These are phyloP conservation scores for Euplagia quadripunctaria DNA, from an alignment of 2,888 invertebrate genomes.

Conservation along the genomic window DNA sequence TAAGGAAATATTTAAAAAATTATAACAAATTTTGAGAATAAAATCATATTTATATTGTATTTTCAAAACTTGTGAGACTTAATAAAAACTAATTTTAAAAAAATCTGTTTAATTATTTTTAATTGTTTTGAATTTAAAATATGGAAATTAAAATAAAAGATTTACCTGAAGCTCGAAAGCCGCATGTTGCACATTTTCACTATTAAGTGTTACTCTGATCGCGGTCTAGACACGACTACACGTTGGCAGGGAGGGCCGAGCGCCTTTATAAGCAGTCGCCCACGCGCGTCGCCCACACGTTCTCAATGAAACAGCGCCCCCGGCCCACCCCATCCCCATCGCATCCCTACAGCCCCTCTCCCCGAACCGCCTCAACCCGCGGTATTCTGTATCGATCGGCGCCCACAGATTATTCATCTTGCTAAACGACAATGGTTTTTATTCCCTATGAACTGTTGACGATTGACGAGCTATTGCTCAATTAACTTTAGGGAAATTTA, in stretches of 20 bases:
- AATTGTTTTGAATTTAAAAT: background rate
- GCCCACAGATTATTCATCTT: slow-evolving; percentile 84
- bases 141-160: slow-evolving; percentile 23
- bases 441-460: slow-evolving; percentile 45
- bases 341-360: slow-evolving; percentile 53
- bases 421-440: slow-evolving; percentile 68
- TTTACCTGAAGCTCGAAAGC: slow-evolving; percentile 76
- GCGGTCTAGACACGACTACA: slow-evolving; percentile 75
- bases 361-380: slow-evolving; percentile 61
- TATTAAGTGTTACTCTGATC: slow-evolving; percentile 62
- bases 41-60: background rate
- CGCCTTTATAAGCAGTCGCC: slow-evolving; percentile 83
- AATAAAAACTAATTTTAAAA: no score
- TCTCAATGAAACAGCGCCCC: slow-evolving; percentile 89
- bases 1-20: background rate
- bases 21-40: background rate
- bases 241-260: slow-evolving; percentile 72
- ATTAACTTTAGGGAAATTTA: background rate
- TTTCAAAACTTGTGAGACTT: no score
- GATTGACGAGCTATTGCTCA: slow-evolving; percentile 24
- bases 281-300: slow-evolving; percentile 89
- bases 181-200: slow-evolving; percentile 77
- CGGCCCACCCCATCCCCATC: slow-evolving; percentile 56
- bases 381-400: slow-evolving; percentile 80
- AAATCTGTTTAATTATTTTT: background rate